These are phyloP conservation scores for Onychorhynchus coronatus DNA, from an alignment of 2,113 vertebrate genomes.

Conservation along the genomic window DNA sequence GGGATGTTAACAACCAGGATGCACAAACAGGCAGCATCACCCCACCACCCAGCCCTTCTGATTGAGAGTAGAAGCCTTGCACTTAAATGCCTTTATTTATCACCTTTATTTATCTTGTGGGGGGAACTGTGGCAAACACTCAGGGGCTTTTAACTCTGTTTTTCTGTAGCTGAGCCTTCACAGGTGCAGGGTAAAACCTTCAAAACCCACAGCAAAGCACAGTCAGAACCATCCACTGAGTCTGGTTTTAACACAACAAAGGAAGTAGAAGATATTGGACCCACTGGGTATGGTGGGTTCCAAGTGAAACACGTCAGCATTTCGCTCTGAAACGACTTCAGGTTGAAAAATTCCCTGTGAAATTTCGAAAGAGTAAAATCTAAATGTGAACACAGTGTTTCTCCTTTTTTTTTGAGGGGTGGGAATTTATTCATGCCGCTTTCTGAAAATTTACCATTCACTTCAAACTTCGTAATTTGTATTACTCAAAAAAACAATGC, in stretches of 20 bases:
- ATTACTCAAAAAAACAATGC: not conserved
- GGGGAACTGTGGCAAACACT: not conserved
- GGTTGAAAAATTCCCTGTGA: not conserved
- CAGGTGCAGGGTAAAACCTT: not conserved
- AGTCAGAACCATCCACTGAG: not conserved
- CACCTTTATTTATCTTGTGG: not conserved
- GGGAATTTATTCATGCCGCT: not conserved
- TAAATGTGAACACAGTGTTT: not conserved
- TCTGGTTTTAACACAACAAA: not conserved
- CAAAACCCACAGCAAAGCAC: not conserved
- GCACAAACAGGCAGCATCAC: not conserved
- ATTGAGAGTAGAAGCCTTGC: not conserved
- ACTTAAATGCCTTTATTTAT: not conserved
- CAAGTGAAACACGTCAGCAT: not conserved
- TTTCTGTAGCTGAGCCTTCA: not conserved
- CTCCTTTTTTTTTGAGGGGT: not conserved
- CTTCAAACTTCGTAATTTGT: not conserved
- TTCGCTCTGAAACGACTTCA: not conserved
- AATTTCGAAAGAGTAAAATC: not conserved
- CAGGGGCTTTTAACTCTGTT: not conserved
- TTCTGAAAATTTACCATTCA: not conserved
- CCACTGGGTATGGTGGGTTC: not conserved
- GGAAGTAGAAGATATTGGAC: not conserved
- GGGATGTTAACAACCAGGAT: too few species aligned
- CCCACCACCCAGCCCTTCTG: not conserved